Base-by-base conservation (phyloP, 2,888 invertebrate genomes). In the Chrysina gloriosa region DNA sequence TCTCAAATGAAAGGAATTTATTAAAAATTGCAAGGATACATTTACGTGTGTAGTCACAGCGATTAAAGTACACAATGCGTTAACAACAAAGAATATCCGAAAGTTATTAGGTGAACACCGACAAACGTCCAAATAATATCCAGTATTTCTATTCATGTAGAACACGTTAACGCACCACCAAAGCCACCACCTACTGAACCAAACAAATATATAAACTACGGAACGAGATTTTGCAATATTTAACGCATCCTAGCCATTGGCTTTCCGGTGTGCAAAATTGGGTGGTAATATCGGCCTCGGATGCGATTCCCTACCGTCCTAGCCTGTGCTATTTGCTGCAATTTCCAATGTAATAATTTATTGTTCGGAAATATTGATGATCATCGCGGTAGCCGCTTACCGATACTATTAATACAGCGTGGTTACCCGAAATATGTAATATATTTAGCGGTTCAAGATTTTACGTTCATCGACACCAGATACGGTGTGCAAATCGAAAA, bases 361-460 rank as follows among this genome's bases (percentile, higher is more conserved):
- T 73, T 67, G 71, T 66, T 67, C 69, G 71, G 73, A 74, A 73
- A 71, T 72, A 73, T 74, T 71, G 71, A 71, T 70, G 70, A 61
- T 61, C 21, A 42, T 42, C 29, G 58, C 16, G 58, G 58, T 61
- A n/a, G 58, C 27, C 42, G 42, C 16, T 61, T 61, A 61, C 42
- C 52, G 27, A 42, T 16, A 61, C 6, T 25, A 21, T 34, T 58
- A 58, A 39, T 58, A 25, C n/a, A 3, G n/a, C 36, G 31, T 6
- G 52, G 31, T 54, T 54, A 31, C 31, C 19, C n/a, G 34, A 54
- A 54, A 34, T 54, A 34, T n/a, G 19, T 31, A 54, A 54, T 34
- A 54, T 21, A 4, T 48, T 23, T 48, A 48, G 25, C 11, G 7
- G 21, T 21, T 16, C 16, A 19, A 34, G 31, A 54, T 54, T 54